Evolutionary conservation across 2,113 vertebrate species (phyloP).

Genomic region (Dryoscopus gambensis): DNA sequence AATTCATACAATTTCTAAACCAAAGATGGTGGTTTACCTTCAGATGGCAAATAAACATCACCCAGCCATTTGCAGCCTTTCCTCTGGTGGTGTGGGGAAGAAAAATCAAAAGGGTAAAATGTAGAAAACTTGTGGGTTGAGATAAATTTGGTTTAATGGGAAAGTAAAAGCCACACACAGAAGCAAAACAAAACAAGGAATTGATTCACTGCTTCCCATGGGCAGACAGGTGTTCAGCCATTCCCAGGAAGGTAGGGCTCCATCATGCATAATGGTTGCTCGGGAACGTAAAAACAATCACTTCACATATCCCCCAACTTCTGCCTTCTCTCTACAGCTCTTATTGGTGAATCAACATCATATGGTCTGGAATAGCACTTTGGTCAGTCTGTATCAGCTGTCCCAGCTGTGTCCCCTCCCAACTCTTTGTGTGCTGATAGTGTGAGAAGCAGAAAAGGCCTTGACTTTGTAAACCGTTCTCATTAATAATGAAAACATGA

Average conservation of each 20-base stretch:
- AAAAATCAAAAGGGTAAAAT: neutral
- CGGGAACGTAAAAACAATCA: neutral
- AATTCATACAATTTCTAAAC: neutral
- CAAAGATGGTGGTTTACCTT: neutral
- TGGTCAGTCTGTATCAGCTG: neutral
- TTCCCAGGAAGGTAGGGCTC: neutral
- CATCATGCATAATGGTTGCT: accelerated
- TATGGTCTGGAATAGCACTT: neutral
- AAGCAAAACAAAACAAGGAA: neutral
- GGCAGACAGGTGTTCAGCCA: neutral
- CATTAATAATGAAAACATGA: neutral
- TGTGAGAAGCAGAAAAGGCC: neutral
- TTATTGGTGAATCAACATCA: neutral
- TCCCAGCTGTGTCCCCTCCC: neutral
- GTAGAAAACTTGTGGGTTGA: neutral
- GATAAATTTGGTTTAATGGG: neutral
- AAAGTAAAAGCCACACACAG: neutral
- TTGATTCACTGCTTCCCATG: neutral
- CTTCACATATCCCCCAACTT: neutral
- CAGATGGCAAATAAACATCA: neutral
- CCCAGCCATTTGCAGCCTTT: neutral
- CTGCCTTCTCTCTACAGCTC: neutral
- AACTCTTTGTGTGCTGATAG: neutral
- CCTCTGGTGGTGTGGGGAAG: accelerated
- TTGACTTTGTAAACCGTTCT: neutral